phyloP scores from a whole-genome alignment of 2,888 invertebrate species.

The Epinotia bilunana region DNA sequence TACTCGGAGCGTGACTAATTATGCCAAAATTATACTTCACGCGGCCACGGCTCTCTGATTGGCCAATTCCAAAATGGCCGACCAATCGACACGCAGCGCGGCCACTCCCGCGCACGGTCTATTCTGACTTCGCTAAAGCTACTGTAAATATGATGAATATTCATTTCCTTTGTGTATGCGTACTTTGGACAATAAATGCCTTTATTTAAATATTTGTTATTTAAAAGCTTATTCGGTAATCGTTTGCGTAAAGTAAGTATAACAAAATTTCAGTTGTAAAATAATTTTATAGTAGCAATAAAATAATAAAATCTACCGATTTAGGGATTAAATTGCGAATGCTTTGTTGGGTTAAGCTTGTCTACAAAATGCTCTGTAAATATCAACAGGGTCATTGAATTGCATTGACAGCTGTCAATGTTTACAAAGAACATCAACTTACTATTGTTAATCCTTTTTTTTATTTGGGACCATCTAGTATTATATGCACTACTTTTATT shows the following conservation, averaged over 20 bases:
- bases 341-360: slow-evolving; percentile 5
- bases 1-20: slow-evolving; percentile 80
- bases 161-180: slow-evolving; percentile 57
- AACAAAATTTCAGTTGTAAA: not conserved
- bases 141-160: slow-evolving; percentile 68
- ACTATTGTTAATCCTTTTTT: not conserved
- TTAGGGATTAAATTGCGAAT: slow-evolving; percentile 1
- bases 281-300: not conserved
- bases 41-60: slow-evolving; percentile 68
- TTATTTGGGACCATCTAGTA: not conserved
- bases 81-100: slow-evolving; percentile 78
- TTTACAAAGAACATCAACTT: not conserved
- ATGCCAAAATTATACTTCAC: slow-evolving; percentile 79
- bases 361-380: slow-evolving; percentile 4
- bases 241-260: not conserved
- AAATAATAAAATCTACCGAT: not conserved
- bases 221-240: not conserved
- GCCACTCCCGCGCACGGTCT: slow-evolving; percentile 75
- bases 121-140: slow-evolving; percentile 55
- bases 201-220: not conserved
- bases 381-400: not conserved
- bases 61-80: slow-evolving; percentile 70
- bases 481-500: too few species aligned
- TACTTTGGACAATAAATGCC: slow-evolving; percentile 17
- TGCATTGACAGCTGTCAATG: slow-evolving; percentile 18